Evolutionary conservation across 92 coral and sea anemone genomes (phyloP), one percentile per base, ranked within the genome.

Genomic region (Epizoanthus ramosus): DNA sequence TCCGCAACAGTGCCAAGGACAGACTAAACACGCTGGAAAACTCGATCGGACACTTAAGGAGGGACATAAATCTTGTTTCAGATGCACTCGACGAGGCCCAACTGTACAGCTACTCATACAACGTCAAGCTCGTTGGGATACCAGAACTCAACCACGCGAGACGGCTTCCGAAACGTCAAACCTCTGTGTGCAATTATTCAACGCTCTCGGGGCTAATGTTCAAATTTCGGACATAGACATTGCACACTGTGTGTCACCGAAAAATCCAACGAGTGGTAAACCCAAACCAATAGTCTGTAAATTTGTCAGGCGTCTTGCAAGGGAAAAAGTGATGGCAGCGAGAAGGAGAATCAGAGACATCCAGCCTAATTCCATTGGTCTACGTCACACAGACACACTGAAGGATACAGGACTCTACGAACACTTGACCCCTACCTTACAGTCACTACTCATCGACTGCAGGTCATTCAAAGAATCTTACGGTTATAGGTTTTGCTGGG

Each of bases 101-200:
- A 31, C 73, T 68, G 12, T 65, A 79, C 70, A 57, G 50, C 45
- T 77, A 59, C 67, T 77, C 83, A 77, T 77, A 57, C 66, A 82
- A 70, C 43, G 79, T 82, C 79, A 82, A 70, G 68, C 79, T 70
- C 63, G 66, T 70, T 16, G 86, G 79, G 57, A 23, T 81, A 52
- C 79, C 79, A 15, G 86, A 70, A 64, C 66, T 81, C 54, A 47
- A 57, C 77, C 85, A 43, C 76, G 41, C 61, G 85, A 81, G 73
- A 81, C 71, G 31, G 65, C 85, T 47, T 81, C 74, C 37, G 77
- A 81, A 24, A 81, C 77, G 76, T 68, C 77, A 41, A 39, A 81
- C 47, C 85, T 81, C 47, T 81, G 85, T 31, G 45, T 68, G 24
- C 57, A n/a, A 43, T 45, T 81, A 12, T 81, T 67, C 60, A 81